phyloP scores from a whole-genome alignment of 2,113 vertebrate genomes.

The Psettodes erumei region DNA sequence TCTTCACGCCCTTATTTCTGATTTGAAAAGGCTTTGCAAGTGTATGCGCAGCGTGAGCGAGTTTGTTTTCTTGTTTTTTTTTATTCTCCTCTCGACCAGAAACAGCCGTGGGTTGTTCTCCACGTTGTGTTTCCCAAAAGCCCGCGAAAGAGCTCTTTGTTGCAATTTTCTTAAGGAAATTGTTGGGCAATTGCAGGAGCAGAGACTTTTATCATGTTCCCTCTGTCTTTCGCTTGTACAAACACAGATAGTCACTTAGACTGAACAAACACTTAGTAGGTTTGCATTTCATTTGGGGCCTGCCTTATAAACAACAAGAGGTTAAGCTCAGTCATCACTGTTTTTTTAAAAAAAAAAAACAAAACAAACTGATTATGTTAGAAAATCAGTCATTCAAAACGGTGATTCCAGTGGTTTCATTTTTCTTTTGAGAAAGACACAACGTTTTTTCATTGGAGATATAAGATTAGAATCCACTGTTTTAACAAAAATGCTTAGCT shows the following conservation, averaged over 20 bases:
- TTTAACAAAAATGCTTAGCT: background rate
- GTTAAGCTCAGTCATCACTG: background rate
- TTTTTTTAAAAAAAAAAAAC: too few relatives aligned
- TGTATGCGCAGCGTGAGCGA: conserved; percentile 17
- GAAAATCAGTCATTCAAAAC: background rate
- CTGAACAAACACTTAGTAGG: conserved; percentile 24
- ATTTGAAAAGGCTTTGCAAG: conserved; percentile 19
- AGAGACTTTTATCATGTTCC: background rate
- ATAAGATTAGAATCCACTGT: background rate
- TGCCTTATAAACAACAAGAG: background rate
- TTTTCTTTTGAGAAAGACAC: background rate
- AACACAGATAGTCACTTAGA: conserved; percentile 3
- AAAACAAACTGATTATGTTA: background rate
- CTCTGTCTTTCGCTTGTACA: background rate
- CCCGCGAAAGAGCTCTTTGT: too few relatives aligned
- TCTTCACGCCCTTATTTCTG: conserved; percentile 38
- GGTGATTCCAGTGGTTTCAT: background rate
- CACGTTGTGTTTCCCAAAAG: background rate
- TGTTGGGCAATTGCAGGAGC: background rate
- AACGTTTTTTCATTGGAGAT: background rate
- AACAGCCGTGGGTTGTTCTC: background rate
- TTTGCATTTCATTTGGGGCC: background rate
- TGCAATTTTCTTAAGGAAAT: conserved; percentile 7
- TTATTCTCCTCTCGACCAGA: too few relatives aligned
- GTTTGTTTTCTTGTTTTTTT: conserved; percentile 3